Percentiles rank a stretch among this genome's conserved stretches.
phyloP scores from a whole-genome alignment of 2,888 invertebrate species.

The Bimastos eiseni region DNA sequence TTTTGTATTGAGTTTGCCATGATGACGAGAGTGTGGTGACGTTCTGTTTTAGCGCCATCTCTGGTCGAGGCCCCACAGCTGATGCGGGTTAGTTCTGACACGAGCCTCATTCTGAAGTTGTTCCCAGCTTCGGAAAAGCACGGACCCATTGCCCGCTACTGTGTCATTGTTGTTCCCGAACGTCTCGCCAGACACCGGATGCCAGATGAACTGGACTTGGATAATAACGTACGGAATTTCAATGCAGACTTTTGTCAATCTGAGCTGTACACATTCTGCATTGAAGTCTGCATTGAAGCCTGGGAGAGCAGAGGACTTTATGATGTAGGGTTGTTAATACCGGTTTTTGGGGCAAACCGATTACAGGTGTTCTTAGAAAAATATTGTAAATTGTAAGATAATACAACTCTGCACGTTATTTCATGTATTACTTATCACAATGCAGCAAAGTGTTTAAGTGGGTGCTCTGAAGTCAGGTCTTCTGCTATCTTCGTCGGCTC shows the following conservation, averaged over 20 bases:
- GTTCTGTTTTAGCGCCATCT: slow-evolving; percentile 41
- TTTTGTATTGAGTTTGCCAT: neutral
- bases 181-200: slow-evolving; percentile 68
- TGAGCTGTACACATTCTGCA: neutral
- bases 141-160: slow-evolving; percentile 95
- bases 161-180: slow-evolving; percentile 92
- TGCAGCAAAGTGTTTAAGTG: no score
- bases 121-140: slow-evolving; percentile 86
- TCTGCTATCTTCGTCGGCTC: no score
- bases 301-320: no score
- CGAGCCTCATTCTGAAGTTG: slow-evolving; percentile 47
- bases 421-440: no score
- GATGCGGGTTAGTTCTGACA: slow-evolving; percentile 33
- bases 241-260: neutral
- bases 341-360: no score
- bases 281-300: neutral
- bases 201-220: slow-evolving; percentile 73
- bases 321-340: no score
- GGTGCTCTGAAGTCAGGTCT: no score
- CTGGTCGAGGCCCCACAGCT: slow-evolving; percentile 39
- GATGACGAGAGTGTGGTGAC: neutral
- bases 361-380: no score
- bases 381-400: no score
- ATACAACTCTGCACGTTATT: no score
- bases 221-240: slow-evolving; percentile 48